A percentile compares a stretch with the other conserved stretches of the same genome.
Evolutionary conservation across 2,888 invertebrate species (phyloP).

Genomic region (Lasioglossum malachurum): DNA sequence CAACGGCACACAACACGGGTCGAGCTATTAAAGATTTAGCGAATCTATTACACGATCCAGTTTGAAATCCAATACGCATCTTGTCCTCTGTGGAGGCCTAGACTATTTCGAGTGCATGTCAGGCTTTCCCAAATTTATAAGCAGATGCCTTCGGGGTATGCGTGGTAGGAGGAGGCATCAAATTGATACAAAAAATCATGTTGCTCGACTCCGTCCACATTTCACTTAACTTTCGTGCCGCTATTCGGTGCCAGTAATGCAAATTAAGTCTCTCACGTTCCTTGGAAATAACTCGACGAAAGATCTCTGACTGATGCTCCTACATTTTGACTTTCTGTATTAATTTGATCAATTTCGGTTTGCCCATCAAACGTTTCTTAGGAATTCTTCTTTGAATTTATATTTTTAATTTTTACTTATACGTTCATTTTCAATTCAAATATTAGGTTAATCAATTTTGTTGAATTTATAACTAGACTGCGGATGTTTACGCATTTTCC

Average conservation of each 20-base stretch:
- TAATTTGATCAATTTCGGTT: background rate
- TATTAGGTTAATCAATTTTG: no score
- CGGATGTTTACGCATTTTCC: no score
- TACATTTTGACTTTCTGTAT: background rate
- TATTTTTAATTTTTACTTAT: no score
- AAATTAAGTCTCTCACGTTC: background rate
- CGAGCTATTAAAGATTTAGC: conserved; percentile 26
- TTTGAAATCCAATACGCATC: conserved; percentile 78
- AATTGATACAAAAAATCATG: conserved; percentile 80
- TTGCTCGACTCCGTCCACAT: conserved; percentile 70
- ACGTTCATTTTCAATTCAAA: no score
- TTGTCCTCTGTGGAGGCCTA: conserved; percentile 67
- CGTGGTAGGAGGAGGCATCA: conserved; percentile 70
- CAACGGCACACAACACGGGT: background rate
- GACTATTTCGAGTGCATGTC: conserved; percentile 82
- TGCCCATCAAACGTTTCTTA: background rate
- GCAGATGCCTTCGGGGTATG: conserved; percentile 74
- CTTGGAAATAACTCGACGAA: background rate
- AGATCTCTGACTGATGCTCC: background rate
- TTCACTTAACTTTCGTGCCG: background rate
- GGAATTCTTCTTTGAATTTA: background rate
- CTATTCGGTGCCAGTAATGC: background rate
- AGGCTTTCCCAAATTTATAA: conserved; percentile 83
- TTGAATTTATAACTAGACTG: no score
- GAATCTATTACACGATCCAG: conserved; percentile 51